Conservation (phyloP, 2,888 invertebrate genomes). For the Drosophila ustulata region DNA sequence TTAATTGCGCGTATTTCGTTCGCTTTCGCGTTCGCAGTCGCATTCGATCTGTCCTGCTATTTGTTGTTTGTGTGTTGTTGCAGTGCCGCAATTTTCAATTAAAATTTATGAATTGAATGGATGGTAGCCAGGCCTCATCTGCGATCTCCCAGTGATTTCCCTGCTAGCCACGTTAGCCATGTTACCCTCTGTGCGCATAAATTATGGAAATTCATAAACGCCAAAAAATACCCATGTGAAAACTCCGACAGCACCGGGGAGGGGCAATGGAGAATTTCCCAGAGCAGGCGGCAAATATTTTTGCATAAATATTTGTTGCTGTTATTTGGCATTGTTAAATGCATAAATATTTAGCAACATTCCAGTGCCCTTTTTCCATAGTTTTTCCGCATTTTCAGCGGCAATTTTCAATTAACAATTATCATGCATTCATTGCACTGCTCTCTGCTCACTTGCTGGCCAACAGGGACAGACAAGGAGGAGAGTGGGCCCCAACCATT, state of each 20-base stretch:
- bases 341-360: slow-evolving; percentile 73
- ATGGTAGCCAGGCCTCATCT: slow-evolving; percentile 27
- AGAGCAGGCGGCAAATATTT: slow-evolving; percentile 42
- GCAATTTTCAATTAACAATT: slow-evolving; percentile 78
- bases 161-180: slow-evolving; percentile 9
- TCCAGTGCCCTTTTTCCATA: slow-evolving; percentile 23
- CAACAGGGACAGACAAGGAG: neutral
- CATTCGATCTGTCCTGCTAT: neutral
- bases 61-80: slow-evolving; percentile 10
- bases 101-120: slow-evolving; percentile 73
- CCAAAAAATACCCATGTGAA: slow-evolving; percentile 24
- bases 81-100: slow-evolving; percentile 70
- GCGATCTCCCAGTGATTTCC: slow-evolving; percentile 1
- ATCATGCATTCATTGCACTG: slow-evolving; percentile 53
- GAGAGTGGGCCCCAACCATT: neutral
- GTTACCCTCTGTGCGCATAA: slow-evolving; percentile 48
- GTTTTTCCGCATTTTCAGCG: slow-evolving; percentile 36
- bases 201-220: slow-evolving; percentile 66
- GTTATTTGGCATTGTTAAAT: slow-evolving; percentile 68
- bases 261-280: too few species aligned
- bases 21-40: too few species aligned
- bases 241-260: neutral
- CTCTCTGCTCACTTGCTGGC: neutral
- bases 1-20: slow-evolving; percentile 62
- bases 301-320: slow-evolving; percentile 62